A percentile compares a stretch with the other conserved stretches of the same genome.
Conservation (phyloP, 2,797 vertebrate species). For the Siniperca obscura region DNA sequence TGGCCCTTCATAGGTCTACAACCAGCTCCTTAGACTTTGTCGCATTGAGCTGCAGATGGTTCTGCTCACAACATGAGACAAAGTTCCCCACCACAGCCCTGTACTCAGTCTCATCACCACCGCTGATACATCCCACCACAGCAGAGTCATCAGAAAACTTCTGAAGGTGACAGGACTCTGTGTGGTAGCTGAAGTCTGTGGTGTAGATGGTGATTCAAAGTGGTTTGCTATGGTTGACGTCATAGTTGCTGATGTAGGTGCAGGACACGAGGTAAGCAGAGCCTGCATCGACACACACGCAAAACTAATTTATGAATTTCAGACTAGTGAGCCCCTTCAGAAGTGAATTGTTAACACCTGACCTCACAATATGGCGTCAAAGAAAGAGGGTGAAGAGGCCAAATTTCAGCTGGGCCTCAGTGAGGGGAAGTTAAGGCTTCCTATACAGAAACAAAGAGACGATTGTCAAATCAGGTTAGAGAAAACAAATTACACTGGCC, state of each 20-base stretch:
- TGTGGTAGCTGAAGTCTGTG: too few species aligned
- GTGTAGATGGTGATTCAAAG: not conserved
- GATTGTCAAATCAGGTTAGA: conserved; percentile 53
- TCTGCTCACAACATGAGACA: too few species aligned
- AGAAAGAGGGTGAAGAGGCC: conserved; percentile 65
- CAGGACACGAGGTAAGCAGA: conserved; percentile 44
- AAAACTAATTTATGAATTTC: conserved; percentile 83
- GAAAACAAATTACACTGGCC: conserved; percentile 61
- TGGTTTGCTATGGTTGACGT: conserved; percentile 23
- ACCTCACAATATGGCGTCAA: conserved; percentile 76
- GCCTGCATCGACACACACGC: conserved; percentile 49
- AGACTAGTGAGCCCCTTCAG: conserved; percentile 76
- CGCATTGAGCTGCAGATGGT: too few species aligned
- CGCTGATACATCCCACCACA: too few species aligned
- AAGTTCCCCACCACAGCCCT: too few species aligned
- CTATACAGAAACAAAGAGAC: conserved; percentile 64
- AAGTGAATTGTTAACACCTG: conserved; percentile 83
- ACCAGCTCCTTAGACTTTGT: too few species aligned
- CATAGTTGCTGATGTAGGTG: conserved; percentile 36
- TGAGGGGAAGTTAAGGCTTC: conserved; percentile 64
- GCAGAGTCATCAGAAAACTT: too few species aligned
- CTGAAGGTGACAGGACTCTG: too few species aligned
- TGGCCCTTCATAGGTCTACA: too few species aligned
- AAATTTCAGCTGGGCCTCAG: conserved; percentile 54
- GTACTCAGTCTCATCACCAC: too few species aligned